phyloP scores from a whole-genome alignment of 2,888 invertebrate species.

The Limnephilus auricula region DNA sequence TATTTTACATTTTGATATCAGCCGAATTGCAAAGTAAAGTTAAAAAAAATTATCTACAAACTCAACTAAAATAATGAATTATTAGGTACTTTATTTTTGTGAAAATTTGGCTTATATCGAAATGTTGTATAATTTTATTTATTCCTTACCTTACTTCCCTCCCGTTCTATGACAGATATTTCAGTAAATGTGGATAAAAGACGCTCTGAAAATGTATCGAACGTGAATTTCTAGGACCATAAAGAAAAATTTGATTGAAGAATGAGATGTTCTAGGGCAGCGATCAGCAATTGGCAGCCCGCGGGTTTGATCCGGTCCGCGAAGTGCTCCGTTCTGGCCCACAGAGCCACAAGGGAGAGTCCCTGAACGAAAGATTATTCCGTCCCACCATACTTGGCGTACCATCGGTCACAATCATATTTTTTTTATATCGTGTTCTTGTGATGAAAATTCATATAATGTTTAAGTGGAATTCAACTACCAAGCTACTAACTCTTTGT shows the following conservation, averaged over 20 bases:
- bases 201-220: neutral
- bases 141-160: slow-evolving; percentile 11
- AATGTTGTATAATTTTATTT: slow-evolving; percentile 46
- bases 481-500: no score
- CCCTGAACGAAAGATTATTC: no score
- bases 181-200: slow-evolving; percentile 3
- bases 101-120: slow-evolving; percentile 42
- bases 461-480: no score
- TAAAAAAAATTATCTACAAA: neutral
- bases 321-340: no score
- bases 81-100: neutral
- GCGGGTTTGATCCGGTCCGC: no score
- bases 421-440: no score
- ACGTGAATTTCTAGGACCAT: neutral
- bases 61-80: neutral
- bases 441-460: no score
- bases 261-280: neutral
- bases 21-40: neutral
- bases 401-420: no score
- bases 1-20: slow-evolving; percentile 17
- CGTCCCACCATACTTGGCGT: no score
- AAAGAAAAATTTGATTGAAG: neutral
- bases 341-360: no score
- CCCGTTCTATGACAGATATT: slow-evolving; percentile 52
- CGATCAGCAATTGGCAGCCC: no score